Evolutionary conservation across 2,113 vertebrate species (phyloP).

Genomic region (Colaptes auratus): DNA sequence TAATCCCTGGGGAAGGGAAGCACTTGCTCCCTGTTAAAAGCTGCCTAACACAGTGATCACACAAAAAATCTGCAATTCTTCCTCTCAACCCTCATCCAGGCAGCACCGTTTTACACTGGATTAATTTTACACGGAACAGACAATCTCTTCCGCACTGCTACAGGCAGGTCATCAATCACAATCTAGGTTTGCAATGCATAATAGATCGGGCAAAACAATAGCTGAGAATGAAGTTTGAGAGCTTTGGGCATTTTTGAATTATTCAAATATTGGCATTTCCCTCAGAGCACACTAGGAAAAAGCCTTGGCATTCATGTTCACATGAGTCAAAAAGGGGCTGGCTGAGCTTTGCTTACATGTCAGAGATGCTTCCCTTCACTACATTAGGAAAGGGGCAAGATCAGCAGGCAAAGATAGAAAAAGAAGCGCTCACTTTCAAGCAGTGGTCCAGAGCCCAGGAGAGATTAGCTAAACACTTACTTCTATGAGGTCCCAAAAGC

Average conservation of each 20-base stretch:
- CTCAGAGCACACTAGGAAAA: slow-evolving; percentile 25
- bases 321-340: not conserved
- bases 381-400: not conserved
- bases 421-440: not conserved
- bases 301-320: not conserved
- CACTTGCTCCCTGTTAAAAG: not conserved
- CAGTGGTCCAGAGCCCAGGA: not conserved
- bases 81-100: slow-evolving; percentile 10
- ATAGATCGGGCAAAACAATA: slow-evolving; percentile 46
- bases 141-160: slow-evolving; percentile 12
- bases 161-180: slow-evolving; percentile 29
- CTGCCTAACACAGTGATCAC: not conserved
- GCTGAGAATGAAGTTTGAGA: slow-evolving; percentile 43
- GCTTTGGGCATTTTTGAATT: slow-evolving; percentile 17
- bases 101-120: slow-evolving; percentile 5
- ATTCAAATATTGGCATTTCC: slow-evolving; percentile 9
- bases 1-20: not conserved
- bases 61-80: not conserved
- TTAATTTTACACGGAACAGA: not conserved
- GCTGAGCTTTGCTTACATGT: slow-evolving; percentile 8
- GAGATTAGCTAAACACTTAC: not conserved
- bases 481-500: not conserved
- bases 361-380: not conserved
- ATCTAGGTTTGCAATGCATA: slow-evolving; percentile 47
- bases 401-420: not conserved